These are phyloP conservation scores for Pachypsylla venusta DNA, from an alignment of 1,140 invertebrate species.

Conservation along the genomic window DNA sequence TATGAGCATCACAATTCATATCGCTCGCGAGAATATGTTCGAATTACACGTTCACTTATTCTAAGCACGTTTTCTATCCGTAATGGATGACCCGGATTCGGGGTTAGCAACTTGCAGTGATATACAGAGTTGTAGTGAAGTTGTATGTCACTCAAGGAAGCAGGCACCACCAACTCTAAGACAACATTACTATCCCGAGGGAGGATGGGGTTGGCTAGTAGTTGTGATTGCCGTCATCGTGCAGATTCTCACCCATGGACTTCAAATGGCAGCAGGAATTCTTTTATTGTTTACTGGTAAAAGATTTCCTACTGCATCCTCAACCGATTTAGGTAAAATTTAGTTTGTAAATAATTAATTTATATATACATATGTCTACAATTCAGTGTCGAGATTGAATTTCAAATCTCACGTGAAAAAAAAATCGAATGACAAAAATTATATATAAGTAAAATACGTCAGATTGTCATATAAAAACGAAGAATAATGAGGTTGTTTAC, in stretches of 20 bases:
- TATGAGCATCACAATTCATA: too few species aligned
- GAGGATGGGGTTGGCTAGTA: conserved; percentile 50
- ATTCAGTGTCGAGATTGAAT: too few species aligned
- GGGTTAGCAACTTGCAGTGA: conserved; percentile 26
- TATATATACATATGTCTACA: too few species aligned
- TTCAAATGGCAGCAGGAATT: conserved; percentile 34
- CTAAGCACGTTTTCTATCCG: background rate
- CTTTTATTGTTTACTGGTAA: conserved; percentile 25
- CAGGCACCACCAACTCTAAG: conserved; percentile 29
- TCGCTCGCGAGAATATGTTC: too few species aligned
- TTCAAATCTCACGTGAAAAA: too few species aligned
- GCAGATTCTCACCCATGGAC: conserved; percentile 36
- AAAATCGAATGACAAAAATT: too few species aligned
- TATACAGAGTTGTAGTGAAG: conserved; percentile 24
- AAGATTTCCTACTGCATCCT: conserved; percentile 20
- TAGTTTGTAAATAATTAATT: too few species aligned
- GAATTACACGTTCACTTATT: too few species aligned
- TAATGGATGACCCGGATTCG: conserved; percentile 21
- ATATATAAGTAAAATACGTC: too few species aligned
- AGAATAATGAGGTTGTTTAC: too few species aligned
- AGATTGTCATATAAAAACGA: too few species aligned
- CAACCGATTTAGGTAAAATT: conserved; percentile 23
- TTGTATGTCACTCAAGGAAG: conserved; percentile 20
- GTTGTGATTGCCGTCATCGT: conserved; percentile 36
- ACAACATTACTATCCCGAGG: conserved; percentile 49